These are phyloP conservation scores for Crocallis elinguaria DNA, from an alignment of 2,888 invertebrate species.

Conservation along the genomic window DNA sequence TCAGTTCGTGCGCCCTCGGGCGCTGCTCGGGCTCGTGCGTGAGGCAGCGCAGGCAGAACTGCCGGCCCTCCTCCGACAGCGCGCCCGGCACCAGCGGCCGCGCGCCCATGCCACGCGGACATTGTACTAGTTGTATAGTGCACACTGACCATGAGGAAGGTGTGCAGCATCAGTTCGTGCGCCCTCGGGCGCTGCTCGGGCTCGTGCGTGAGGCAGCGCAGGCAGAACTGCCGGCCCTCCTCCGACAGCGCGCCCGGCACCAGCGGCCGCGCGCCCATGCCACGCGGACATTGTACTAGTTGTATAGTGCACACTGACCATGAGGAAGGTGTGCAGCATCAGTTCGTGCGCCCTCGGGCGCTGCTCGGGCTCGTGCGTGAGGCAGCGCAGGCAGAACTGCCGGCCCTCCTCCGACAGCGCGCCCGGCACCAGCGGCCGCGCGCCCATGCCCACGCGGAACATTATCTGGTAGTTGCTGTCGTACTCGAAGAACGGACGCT, in stretches of 20 bases:
- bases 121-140: conserved; percentile 90
- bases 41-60: conserved; percentile 91
- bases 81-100: conserved; percentile 91
- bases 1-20: conserved; percentile 88
- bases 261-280: conserved; percentile 94
- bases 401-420: conserved; percentile 92
- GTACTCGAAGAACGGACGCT: conserved; percentile 96
- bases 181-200: conserved; percentile 89
- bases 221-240: conserved; percentile 93
- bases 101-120: too few species aligned
- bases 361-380: conserved; percentile 91
- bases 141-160: conserved; percentile 86
- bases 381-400: conserved; percentile 90
- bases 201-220: conserved; percentile 92
- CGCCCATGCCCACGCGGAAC: conserved; percentile 98
- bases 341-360: conserved; percentile 90
- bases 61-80: conserved; percentile 87
- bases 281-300: conserved; percentile 86
- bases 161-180: conserved; percentile 88
- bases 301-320: conserved; percentile 82
- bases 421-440: conserved; percentile 90
- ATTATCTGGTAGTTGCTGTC: conserved; percentile 98
- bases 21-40: conserved; percentile 91
- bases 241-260: conserved; percentile 83
- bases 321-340: conserved; percentile 90